Base-by-base conservation (phyloP, 2,113 vertebrate species). In the Oenanthe melanoleuca region DNA sequence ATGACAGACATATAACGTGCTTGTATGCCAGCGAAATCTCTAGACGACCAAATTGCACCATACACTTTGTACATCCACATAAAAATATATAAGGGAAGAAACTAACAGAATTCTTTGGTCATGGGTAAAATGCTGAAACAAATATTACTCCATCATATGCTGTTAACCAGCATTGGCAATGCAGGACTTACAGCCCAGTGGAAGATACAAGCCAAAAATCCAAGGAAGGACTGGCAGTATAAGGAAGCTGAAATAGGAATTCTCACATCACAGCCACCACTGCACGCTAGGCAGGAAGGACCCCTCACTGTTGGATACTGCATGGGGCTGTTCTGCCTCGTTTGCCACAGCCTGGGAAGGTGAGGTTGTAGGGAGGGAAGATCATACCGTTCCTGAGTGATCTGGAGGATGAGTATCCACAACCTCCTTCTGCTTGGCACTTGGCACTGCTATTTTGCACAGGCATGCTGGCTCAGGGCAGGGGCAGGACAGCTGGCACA, bases 321-420 rank as follows among this genome's bases (percentile, higher is more conserved):
- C 12, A 33, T 7, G 25, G 73, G 38, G 55, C 53, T 1, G 2
- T 22, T 26, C 56, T 66, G 56, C 80, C 34, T 74, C 0, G 0
- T 21, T 67, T 71, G 72, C 50, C 47, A 28, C 21, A 49, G 26
- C 23, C 11, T 18, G 3, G 7, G 56, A 50, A 65, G 23, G 25
- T 0, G 0, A 55, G 21, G 47, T 3, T 11, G 26, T 2, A 3
- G 26, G 29, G 12, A 93, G 29, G 18, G 21, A 84, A 38, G 77
- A 53, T 67, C 0, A 1, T 38, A 17, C 1, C 3, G 42, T 11
- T 37, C 56, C 38, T 3, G 2, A 11, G 28, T 28, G 53, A 28
- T 12, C 69, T 33, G 45, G 21, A 66, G 50, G 14, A 53, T 37
- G 34, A 6, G 42, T 16, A 26, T 28, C 64, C 69, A 66, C 23